Conservation (phyloP, 2,888 invertebrate species). For the Imbricaverruca yamaguchii region DNA sequence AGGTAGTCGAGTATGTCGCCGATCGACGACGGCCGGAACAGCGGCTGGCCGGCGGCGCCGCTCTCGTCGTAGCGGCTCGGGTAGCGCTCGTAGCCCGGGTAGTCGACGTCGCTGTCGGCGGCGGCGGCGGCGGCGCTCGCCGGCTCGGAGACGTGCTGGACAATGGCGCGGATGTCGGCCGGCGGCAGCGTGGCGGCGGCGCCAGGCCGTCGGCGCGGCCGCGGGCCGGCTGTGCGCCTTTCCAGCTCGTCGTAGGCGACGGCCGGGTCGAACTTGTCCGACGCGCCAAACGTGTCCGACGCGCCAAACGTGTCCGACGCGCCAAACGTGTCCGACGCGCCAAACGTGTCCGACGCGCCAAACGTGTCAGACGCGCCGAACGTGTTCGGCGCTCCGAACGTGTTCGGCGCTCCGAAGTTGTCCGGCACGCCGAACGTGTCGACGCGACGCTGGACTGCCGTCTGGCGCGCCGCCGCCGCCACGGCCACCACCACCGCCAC, state of each 20-base stretch:
- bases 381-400: too few relatives aligned
- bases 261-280: too few relatives aligned
- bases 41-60: too few relatives aligned
- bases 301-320: too few relatives aligned
- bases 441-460: background rate
- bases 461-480: background rate
- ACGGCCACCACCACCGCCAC: background rate
- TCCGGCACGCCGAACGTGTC: too few relatives aligned
- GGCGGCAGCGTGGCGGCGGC: background rate
- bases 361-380: too few relatives aligned
- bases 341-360: too few relatives aligned
- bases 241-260: background rate
- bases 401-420: too few relatives aligned
- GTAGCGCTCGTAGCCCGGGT: background rate
- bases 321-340: too few relatives aligned
- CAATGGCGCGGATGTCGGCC: background rate
- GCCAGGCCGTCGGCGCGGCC: background rate
- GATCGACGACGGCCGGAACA: background rate
- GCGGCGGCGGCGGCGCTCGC: background rate
- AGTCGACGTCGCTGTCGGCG: background rate
- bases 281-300: too few relatives aligned
- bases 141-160: background rate
- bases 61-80: background rate
- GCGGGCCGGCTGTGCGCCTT: background rate
- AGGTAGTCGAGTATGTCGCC: background rate